Base-by-base conservation (phyloP, 2,888 invertebrate genomes). In the Zygogramma bicolorata region DNA sequence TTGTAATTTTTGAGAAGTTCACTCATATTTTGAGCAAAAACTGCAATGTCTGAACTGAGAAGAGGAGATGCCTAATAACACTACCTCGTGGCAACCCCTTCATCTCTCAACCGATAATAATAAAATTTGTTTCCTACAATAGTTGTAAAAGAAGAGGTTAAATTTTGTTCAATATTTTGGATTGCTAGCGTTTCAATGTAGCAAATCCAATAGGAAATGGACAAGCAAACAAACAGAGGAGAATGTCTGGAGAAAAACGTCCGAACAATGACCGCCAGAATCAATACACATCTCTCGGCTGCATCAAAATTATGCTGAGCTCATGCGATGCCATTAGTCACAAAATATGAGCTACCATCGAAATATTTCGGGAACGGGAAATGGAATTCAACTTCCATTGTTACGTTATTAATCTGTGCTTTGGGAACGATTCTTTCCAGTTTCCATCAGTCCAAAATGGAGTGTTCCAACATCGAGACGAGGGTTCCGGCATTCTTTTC, bases 321-420 rank as follows among this genome's bases (percentile, higher is more conserved):
- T 87, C 87, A 86, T 85, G 80, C 74, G 82, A 76, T 79, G 86
- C 84, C 87, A 87, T 86, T 86, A 86, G 84, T 86, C 86, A 86
- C 85, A 84, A 84, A 77, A 83, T 82, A 83, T 82, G 82, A 84
- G 84, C 84, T 83, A 79, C 75, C 74, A 79, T 77, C 79, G 81
- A 82, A 84, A 84, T 83, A 84, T 84, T 83, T 82, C 80, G 83
- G 22, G 82, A 84, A 80, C 80, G 81, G 82, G 83, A 82, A 81
- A 82, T 68, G 70, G 38, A 70, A 84, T 83, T 83, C 82, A 84
- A 82, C 83, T 83, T 83, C 83, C 81, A 85, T 85, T 85, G 85
- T 86, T 83, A 83, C 82, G 82, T 85, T 85, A 85, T 85, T 85
- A 85, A 85, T 86, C 85, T 84, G 82, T 71, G 65, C 69, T 69